phyloP scores from a whole-genome alignment of 2,113 vertebrate species.

The Burhinus bistriatus region DNA sequence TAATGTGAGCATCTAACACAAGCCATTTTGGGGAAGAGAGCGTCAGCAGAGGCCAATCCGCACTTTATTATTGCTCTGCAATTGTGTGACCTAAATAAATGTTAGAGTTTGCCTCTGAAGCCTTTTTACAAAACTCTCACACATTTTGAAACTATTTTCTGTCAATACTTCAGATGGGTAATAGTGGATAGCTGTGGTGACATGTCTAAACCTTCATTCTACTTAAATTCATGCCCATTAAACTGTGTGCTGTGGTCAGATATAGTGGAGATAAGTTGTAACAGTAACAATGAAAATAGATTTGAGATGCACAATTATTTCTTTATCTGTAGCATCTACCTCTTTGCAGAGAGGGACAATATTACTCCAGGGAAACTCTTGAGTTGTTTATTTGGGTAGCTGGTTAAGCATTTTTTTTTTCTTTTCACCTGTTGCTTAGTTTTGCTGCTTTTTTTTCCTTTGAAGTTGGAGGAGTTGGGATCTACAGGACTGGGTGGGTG shows the following conservation, averaged over 20 bases:
- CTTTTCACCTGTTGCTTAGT: background rate
- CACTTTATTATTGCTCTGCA: background rate
- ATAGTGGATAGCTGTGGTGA: background rate
- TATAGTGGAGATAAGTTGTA: background rate
- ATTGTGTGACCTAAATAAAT: background rate
- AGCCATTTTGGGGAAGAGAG: background rate
- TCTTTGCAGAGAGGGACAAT: background rate
- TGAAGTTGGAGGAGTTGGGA: background rate
- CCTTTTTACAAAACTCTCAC: background rate
- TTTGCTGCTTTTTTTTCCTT: background rate
- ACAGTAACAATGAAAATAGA: background rate
- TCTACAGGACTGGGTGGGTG: background rate
- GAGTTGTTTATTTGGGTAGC: background rate
- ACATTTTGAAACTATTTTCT: background rate
- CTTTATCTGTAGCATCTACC: background rate
- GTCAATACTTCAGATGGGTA: background rate
- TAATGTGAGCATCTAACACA: background rate
- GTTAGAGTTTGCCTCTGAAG: background rate
- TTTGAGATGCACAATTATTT: background rate
- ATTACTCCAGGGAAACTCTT: background rate
- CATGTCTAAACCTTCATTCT: background rate
- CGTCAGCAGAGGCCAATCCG: background rate
- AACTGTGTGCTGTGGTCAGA: background rate
- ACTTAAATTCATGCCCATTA: background rate
- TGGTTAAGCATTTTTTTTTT: background rate